These are phyloP conservation scores for Papilio polyxenes DNA, from an alignment of 1,140 invertebrate genomes.

Conservation along the genomic window DNA sequence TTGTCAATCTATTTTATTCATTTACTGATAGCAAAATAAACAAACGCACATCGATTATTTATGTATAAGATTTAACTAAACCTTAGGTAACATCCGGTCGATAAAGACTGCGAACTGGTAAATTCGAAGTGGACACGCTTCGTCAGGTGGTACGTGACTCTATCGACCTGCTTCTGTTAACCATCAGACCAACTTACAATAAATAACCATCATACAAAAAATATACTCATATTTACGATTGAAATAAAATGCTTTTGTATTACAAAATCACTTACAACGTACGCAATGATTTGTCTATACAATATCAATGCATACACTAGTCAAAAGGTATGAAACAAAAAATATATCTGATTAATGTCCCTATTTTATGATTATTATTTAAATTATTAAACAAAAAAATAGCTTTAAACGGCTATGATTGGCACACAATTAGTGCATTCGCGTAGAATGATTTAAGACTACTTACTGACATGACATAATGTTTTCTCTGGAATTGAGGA, in stretches of 20 bases:
- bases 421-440: background rate
- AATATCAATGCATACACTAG: background rate
- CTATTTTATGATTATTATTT: background rate
- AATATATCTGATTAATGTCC: no score
- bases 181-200: constrained; percentile 39
- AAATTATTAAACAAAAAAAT: background rate
- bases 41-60: background rate
- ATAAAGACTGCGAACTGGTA: background rate
- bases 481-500: no score
- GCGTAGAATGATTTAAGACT: background rate
- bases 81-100: background rate
- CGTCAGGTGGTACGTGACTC: constrained; percentile 41
- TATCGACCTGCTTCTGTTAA: constrained; percentile 41
- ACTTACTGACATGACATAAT: no score
- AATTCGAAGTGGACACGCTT: constrained; percentile 34
- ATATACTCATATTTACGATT: background rate
- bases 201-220: constrained; percentile 8
- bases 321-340: background rate
- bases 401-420: background rate
- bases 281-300: background rate
- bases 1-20: background rate
- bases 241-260: background rate
- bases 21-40: background rate
- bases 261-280: background rate
- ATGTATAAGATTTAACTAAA: background rate